These are phyloP conservation scores for Diachrysia chrysitis DNA, from an alignment of 2,888 invertebrate species.

Conservation along the genomic window DNA sequence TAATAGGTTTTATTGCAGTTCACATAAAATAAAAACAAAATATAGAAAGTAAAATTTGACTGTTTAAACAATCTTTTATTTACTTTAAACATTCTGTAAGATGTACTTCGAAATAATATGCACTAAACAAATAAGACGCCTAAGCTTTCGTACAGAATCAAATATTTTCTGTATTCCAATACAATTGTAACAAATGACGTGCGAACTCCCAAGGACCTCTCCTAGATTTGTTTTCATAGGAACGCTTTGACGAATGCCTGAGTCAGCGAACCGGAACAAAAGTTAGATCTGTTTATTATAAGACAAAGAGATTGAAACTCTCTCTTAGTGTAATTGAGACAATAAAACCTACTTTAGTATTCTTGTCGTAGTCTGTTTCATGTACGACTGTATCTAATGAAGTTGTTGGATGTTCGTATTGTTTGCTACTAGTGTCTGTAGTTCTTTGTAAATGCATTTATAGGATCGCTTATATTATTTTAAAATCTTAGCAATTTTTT, in stretches of 20 bases:
- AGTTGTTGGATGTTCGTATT: slow-evolving; percentile 31
- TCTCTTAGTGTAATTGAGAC: slow-evolving; percentile 61
- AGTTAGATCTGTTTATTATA: slow-evolving; percentile 67
- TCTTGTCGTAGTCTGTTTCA: slow-evolving; percentile 29
- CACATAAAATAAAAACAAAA: too few species aligned
- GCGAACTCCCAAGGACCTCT: slow-evolving; percentile 60
- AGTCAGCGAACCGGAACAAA: slow-evolving; percentile 64
- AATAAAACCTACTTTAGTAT: slow-evolving; percentile 45
- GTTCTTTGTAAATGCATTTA: slow-evolving; percentile 30
- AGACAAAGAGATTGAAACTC: slow-evolving; percentile 60
- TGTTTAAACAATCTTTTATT: too few species aligned
- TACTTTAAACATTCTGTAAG: too few species aligned
- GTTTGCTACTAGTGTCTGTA: slow-evolving; percentile 23
- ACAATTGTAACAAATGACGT: slow-evolving; percentile 48
- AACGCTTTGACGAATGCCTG: slow-evolving; percentile 72
- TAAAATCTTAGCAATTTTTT: too few species aligned
- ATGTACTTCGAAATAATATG: background rate
- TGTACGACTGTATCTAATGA: slow-evolving; percentile 18
- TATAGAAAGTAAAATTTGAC: too few species aligned
- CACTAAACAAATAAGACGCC: background rate
- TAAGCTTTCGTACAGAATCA: slow-evolving; percentile 54
- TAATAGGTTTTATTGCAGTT: too few species aligned
- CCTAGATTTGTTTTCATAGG: slow-evolving; percentile 65
- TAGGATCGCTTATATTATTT: slow-evolving; percentile 41
- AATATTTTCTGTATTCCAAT: slow-evolving; percentile 57